Base-by-base conservation (phyloP, 2,113 vertebrate genomes). In the Climacteris rufus region DNA sequence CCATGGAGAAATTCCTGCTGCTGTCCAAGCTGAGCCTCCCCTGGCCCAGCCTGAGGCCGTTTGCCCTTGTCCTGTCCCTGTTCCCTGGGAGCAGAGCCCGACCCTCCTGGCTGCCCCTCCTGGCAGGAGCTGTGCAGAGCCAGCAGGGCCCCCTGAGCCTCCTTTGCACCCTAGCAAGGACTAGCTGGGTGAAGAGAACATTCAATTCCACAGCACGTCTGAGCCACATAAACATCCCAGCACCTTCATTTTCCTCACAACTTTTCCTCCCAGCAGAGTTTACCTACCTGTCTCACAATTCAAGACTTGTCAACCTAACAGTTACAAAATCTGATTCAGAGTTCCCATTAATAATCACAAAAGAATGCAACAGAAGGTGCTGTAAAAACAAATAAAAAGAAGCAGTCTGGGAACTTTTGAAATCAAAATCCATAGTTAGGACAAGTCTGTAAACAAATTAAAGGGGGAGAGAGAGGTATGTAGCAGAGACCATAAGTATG, bases 301-400 rank as follows among this genome's bases (percentile, higher is more conserved):
- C 42, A 69, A 57, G 68, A 65, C n/a, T 92, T n/a, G 10, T 25
- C 71, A 53, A n/a, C 39, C 16, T 42, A 77, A 61, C 18, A 50
- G 45, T 69, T 91, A 27, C 13, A 49, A 86, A 89, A 80, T 39
- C 39, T 7, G 7, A 65, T 72, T 61, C 54, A 65, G 63, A 45
- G 37, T 15, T 83, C 23, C 42, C 60, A 39, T 74, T 66, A 87
- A 89, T 54, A 87, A 39, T 6, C 68, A 70, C 47, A 50, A 60
- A 77, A 57, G 10, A 65, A 80, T 24, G 42, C 25, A 66, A 66
- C 47, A 66, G 71, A 83, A 87, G 60, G 37, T 59, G 23, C 61
- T 82, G 24, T 75, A 75, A 70, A 93, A 93, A 72, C 25, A 91
- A 89, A 79, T 37, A 49, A 56, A 71, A 66, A 71, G 8, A 88